These are phyloP conservation scores for Drosophila elegans DNA, from an alignment of 1,140 invertebrate genomes.

Conservation along the genomic window DNA sequence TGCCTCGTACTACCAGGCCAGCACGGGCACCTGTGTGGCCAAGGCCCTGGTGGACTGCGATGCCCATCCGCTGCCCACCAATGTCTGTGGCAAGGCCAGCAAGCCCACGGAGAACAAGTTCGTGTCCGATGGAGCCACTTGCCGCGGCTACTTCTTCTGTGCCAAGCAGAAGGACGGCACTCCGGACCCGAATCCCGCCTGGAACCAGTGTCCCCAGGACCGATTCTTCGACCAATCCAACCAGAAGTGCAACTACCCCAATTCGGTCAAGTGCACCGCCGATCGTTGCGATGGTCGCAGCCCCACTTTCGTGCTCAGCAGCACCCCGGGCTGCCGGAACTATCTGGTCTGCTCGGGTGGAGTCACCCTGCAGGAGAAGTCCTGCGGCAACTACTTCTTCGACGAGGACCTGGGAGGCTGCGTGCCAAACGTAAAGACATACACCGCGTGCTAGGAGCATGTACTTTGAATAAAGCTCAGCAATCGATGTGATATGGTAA, in stretches of 20 bases:
- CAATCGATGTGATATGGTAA: not conserved
- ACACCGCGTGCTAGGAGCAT: conserved; percentile 25
- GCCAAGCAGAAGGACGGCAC: conserved; percentile 13
- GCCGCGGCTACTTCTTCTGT: conserved; percentile 71
- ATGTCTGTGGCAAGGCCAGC: conserved; percentile 64
- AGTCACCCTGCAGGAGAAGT: conserved; percentile 36
- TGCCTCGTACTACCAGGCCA: conserved; percentile 53
- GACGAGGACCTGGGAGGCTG: conserved; percentile 47
- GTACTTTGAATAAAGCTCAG: not conserved
- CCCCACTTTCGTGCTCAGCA: conserved; percentile 42
- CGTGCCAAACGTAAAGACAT: conserved; percentile 25
- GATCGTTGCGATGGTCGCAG: conserved; percentile 75
- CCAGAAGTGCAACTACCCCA: conserved; percentile 41
- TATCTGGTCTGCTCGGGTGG: conserved; percentile 58
- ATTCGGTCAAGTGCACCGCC: conserved; percentile 43
- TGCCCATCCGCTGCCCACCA: conserved; percentile 63
- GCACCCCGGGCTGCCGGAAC: conserved; percentile 53
- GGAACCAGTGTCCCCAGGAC: conserved; percentile 53
- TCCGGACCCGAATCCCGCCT: conserved; percentile 49
- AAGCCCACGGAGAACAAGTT: conserved; percentile 39
- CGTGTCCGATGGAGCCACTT: conserved; percentile 64
- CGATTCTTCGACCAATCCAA: conserved; percentile 58
- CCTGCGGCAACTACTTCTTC: conserved; percentile 64
- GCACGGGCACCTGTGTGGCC: conserved; percentile 41
- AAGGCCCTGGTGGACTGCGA: conserved; percentile 58